Percentiles rank a stretch among this genome's conserved stretches.
Evolutionary conservation across 30 jellyfish, hydroid and myxozoan genomes (phyloP).

Genomic region (Chrysaora quinquecirrha): DNA sequence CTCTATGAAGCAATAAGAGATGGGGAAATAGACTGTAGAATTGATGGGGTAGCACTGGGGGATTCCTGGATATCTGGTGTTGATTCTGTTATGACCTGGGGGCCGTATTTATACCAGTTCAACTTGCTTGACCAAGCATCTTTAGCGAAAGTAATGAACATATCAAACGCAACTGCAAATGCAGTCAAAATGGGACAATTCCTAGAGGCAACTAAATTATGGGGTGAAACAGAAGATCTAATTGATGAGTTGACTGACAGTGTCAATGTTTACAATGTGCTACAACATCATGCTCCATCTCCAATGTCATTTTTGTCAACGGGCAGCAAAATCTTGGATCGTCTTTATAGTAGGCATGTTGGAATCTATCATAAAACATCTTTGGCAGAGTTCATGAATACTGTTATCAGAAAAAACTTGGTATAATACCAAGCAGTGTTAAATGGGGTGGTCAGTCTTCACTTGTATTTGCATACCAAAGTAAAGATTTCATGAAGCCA

Average conservation of each 20-base stretch:
- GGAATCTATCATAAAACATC: conserved; percentile 59
- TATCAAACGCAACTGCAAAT: conserved; percentile 53
- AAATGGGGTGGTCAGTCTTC: conserved; percentile 94
- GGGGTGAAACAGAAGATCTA: conserved; percentile 81
- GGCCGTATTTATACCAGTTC: conserved; percentile 80
- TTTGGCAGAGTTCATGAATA: conserved; percentile 74
- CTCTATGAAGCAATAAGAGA: conserved; percentile 54
- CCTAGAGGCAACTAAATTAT: conserved; percentile 67
- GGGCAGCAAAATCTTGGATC: conserved; percentile 4
- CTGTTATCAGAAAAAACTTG: conserved; percentile 69
- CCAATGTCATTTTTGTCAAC: conserved; percentile 43
- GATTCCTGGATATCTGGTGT: conserved; percentile 95
- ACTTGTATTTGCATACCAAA: conserved; percentile 66
- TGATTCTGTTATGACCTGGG: conserved; percentile 96
- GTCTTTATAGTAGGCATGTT: conserved; percentile 41
- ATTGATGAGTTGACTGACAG: conserved; percentile 73
- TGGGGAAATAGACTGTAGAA: conserved; percentile 63
- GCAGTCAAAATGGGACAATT: conserved; percentile 57
- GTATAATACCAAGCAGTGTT: conserved; percentile 75
- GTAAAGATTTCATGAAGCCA: conserved; percentile 87
- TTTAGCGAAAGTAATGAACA: conserved; percentile 43
- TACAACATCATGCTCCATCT: conserved; percentile 87
- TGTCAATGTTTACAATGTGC: conserved; percentile 88
- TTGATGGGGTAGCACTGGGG: conserved; percentile 91
- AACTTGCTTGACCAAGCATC: conserved; percentile 71